Percentiles rank a stretch among this genome's conserved stretches.
These are phyloP conservation scores for Prionace glauca DNA, from an alignment of 2,797 vertebrate genomes.

Conservation along the genomic window DNA sequence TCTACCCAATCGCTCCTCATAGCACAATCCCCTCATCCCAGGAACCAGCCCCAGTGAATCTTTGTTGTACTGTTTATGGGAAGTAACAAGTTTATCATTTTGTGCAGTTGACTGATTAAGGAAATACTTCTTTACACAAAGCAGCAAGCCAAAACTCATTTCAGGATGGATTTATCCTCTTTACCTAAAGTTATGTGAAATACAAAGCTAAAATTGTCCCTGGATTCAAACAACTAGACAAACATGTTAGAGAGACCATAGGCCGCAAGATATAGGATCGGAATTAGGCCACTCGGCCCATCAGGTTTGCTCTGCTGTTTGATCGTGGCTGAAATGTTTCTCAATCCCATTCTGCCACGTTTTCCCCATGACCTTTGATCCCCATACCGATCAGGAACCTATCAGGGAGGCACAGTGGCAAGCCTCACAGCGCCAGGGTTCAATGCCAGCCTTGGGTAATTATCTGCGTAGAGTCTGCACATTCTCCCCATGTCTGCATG, in stretches of 20 bases:
- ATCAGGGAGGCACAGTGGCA: no score
- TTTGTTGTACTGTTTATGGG: background rate
- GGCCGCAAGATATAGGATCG: no score
- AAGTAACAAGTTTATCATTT: background rate
- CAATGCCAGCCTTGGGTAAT: no score
- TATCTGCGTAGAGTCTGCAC: no score
- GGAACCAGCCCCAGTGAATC: background rate
- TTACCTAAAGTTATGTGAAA: background rate
- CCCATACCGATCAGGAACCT: no score
- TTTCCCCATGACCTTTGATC: no score
- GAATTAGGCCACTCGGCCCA: no score
- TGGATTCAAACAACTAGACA: background rate
- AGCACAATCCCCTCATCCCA: background rate
- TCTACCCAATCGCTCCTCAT: background rate
- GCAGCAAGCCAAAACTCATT: background rate
- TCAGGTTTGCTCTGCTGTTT: no score
- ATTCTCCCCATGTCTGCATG: no score
- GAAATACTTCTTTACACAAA: background rate
- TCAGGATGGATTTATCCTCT: background rate
- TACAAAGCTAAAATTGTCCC: background rate
- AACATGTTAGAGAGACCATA: background rate
- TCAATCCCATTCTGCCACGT: no score
- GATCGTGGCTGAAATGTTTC: no score
- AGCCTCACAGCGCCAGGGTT: no score
- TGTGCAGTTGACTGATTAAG: background rate